These are phyloP conservation scores for Psilopsiagon aurifrons DNA, from an alignment of 2,113 vertebrate genomes.

Conservation along the genomic window DNA sequence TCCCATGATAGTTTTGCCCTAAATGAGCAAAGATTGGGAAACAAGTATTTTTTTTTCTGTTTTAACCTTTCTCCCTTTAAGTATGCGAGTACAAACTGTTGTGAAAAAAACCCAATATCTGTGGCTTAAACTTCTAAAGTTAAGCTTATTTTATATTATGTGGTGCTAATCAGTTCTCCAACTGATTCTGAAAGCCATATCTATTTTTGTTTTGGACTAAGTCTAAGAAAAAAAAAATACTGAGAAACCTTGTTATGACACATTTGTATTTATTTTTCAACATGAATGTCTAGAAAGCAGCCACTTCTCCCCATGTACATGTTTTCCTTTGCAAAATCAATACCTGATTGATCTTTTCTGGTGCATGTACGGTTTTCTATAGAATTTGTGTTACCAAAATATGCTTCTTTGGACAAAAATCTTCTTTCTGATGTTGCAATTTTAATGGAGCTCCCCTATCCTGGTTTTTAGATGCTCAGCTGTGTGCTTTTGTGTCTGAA, in stretches of 20 bases:
- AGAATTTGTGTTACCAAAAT: not conserved
- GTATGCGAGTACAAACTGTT: not conserved
- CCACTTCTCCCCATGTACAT: not conserved
- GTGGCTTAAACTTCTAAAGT: not conserved
- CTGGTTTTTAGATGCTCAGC: not conserved
- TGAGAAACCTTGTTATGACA: not conserved
- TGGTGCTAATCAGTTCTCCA: not conserved
- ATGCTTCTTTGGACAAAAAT: not conserved
- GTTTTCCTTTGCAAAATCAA: not conserved
- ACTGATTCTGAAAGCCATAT: not conserved
- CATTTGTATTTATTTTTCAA: not conserved
- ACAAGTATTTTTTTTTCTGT: not conserved
- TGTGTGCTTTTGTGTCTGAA: not conserved
- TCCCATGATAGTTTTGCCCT: conserved; percentile 5
- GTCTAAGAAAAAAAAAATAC: not conserved
- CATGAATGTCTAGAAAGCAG: not conserved
- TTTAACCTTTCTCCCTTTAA: not conserved
- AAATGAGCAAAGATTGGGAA: conserved; percentile 6
- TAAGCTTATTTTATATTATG: not conserved
- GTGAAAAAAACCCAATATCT: not conserved
- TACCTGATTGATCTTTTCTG: not conserved
- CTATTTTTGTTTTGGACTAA: not conserved
- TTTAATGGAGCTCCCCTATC: not conserved
- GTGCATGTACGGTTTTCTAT: not conserved
- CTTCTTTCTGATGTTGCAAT: not conserved